Evolutionary conservation across 2,888 invertebrate species (phyloP), one percentile per base, ranked within the genome.

Genomic region (Drosophila hawaiiensis): DNA sequence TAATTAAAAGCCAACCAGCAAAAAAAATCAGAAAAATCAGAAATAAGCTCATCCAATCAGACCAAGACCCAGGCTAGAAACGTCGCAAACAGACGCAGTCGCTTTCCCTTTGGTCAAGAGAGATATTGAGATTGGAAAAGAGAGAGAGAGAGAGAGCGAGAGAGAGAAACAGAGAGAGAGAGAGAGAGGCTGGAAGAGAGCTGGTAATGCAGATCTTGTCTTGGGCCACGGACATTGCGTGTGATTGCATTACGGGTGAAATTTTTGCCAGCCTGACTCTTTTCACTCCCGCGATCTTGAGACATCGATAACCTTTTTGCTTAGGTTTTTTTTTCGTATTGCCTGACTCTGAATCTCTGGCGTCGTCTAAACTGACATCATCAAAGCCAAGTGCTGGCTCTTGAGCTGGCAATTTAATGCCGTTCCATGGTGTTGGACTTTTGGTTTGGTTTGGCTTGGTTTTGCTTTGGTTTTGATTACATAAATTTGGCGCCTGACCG

Each of bases 211-310:
- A 69, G 78, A 76, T 80, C 76, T 77, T 73, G 79, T 79, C 79
- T 76, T 67, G 80, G 69, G 69, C 81, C 75, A 67, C 58, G 87
- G 80, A 84, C 89, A 89, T 85, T 85, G 85, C 85, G 85, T 85
- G 85, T 82, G 85, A 85, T 85, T 89, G 89, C 85, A 89, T 89
- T 89, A 89, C 89, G 82, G 67, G 85, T 84, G 89, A 85, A 86
- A 84, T 88, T 84, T 79, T 80, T 66, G 73, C 61, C 68, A 64
- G 67, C 76, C 52, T 73, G 60, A 54, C 78, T 72, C 78, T 72
- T 83, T 88, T 80, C 85, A 78, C 80, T 76, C 28, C 56, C 74
- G 70, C 72, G 88, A 88, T 88, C 83, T 85, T 61, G 72, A 76
- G 76, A 67, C 83, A 83, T 83, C 70, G 84, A 88, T 84, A 84